Evolutionary conservation across 2,113 vertebrate species (phyloP).

Genomic region (Antidorcas marsupialis): DNA sequence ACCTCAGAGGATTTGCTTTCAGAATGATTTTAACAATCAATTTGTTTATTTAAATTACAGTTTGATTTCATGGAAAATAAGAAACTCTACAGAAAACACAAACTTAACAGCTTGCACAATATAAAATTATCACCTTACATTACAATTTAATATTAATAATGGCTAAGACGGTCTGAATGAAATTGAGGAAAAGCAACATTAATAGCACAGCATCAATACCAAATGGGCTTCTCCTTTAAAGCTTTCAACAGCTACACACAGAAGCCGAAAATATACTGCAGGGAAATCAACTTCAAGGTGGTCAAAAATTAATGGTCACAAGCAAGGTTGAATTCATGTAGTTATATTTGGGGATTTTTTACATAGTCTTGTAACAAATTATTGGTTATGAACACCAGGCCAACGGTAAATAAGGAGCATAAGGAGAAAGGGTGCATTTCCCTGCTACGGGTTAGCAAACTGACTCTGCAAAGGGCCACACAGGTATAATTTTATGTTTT

Average conservation of each 20-base stretch:
- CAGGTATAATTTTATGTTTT: background rate
- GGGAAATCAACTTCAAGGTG: background rate
- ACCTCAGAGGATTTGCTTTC: background rate
- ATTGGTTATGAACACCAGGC: background rate
- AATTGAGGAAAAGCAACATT: background rate
- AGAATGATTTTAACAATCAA: background rate
- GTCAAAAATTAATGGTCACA: background rate
- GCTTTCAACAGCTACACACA: background rate
- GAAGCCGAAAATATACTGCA: background rate
- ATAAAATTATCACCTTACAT: background rate
- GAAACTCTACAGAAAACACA: background rate
- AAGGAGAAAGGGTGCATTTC: background rate
- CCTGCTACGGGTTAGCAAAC: background rate
- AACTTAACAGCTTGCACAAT: background rate
- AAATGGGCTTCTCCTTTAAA: background rate
- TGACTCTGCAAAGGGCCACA: background rate
- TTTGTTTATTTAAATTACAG: constrained; percentile 26
- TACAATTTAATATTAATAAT: background rate
- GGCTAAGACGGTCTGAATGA: background rate
- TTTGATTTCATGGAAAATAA: background rate
- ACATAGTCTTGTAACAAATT: background rate
- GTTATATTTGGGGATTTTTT: background rate
- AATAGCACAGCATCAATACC: background rate
- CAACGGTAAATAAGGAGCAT: background rate
- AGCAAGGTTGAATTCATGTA: background rate